These are phyloP conservation scores for Coelopa frigida DNA, from an alignment of 1,140 invertebrate genomes.

Conservation along the genomic window DNA sequence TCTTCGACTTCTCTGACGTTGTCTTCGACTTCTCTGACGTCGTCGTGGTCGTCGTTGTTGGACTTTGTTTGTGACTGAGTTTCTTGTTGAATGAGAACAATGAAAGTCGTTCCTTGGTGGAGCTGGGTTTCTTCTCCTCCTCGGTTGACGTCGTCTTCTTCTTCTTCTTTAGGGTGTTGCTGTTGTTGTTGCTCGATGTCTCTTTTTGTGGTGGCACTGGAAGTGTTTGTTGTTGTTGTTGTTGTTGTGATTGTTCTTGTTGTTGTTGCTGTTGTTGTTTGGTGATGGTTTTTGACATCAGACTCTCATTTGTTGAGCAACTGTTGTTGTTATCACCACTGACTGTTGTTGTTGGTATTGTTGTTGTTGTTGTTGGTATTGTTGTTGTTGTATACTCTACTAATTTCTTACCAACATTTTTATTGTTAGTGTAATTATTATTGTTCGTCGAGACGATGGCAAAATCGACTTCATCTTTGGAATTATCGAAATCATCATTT, in stretches of 20 bases:
- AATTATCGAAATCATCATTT: background rate
- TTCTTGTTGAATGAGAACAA: slow-evolving; percentile 10
- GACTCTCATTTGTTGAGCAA: too few relatives aligned
- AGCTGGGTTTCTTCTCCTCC: slow-evolving; percentile 9
- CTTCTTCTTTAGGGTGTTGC: background rate
- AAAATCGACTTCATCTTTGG: slow-evolving; percentile 15
- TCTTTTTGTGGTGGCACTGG: background rate
- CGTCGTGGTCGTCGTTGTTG: slow-evolving; percentile 1
- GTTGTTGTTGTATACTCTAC: slow-evolving; percentile 11
- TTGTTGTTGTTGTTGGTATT: slow-evolving; percentile 3
- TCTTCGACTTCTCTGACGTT: background rate
- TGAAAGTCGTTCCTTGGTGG: slow-evolving; percentile 7
- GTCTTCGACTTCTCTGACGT: too few relatives aligned
- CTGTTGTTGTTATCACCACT: background rate
- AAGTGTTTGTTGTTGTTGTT: slow-evolving; percentile 9
- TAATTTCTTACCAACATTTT: too few relatives aligned
- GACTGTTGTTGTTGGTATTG: background rate
- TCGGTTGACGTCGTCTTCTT: background rate
- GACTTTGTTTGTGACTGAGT: background rate
- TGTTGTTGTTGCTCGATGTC: slow-evolving; percentile 1
- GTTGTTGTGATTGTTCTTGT: background rate
- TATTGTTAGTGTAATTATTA: too few relatives aligned
- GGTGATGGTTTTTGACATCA: too few relatives aligned
- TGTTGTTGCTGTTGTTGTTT: slow-evolving; percentile 6
- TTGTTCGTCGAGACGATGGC: background rate